Evolutionary conservation across 2,888 invertebrate genomes (phyloP).

Genomic region (Seladonia tumulorum): DNA sequence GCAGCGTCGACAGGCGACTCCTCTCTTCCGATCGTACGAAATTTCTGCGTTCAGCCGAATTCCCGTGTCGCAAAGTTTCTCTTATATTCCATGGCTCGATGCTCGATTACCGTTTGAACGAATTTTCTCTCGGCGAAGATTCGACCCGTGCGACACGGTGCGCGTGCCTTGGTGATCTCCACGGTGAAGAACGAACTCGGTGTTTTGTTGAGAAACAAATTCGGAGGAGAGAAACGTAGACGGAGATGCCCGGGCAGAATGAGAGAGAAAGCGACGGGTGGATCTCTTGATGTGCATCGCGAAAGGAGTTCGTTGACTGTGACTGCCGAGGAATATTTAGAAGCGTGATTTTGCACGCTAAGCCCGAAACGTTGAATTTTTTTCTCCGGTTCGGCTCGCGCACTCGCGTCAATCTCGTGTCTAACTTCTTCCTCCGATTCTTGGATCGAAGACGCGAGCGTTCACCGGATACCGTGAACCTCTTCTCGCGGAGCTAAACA

Average conservation of each 20-base stretch:
- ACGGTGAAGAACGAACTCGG: not conserved
- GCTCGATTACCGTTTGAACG: not conserved
- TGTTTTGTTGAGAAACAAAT: not conserved
- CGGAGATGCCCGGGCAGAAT: not conserved
- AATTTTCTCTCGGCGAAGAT: not conserved
- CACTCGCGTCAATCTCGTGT: not conserved
- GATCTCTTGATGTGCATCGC: conserved; percentile 22
- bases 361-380: not conserved
- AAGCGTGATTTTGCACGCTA: conserved; percentile 20
- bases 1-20: conserved; percentile 63
- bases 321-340: conserved; percentile 35
- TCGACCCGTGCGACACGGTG: not conserved
- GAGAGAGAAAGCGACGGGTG: not conserved
- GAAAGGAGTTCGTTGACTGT: conserved; percentile 45
- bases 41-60: not conserved
- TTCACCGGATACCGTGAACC: not conserved
- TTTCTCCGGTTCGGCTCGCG: not conserved
- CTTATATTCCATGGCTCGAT: not conserved
- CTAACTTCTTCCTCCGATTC: not conserved
- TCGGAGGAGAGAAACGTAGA: not conserved
- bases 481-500: conserved; percentile 11
- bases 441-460: not conserved
- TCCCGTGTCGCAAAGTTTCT: not conserved
- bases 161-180: not conserved
- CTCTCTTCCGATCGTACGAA: too few species aligned